Base-by-base conservation (phyloP, 2,113 vertebrate species). In the Calyptomena viridis region DNA sequence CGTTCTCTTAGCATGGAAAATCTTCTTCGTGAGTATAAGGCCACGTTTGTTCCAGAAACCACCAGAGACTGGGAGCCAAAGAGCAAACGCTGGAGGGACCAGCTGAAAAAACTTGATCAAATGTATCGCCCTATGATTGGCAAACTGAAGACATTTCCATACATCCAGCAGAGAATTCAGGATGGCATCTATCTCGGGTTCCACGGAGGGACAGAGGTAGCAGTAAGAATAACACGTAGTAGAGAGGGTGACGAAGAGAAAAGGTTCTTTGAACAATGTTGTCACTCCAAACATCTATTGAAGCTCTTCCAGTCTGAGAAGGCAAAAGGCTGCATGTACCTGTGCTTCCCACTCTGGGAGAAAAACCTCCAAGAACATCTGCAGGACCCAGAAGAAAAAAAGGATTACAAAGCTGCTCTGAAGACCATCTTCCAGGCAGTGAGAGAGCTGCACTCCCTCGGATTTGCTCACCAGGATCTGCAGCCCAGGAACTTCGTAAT, bases 321-420 rank as follows among this genome's bases (percentile, higher is more conserved):
- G 12, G 2, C 42, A 27, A 53, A 35, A 13, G 52, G 12, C 50
- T 95, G 53, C 37, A 9, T 95, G 31, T 97, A 98, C 7, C 77
- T 98, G 88, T 98, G 98, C 44, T 91, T 98, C 19, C 58, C 96
- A 5, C 97, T 98, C 55, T 98, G 97, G 62, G 98, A 98, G 85
- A 84, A 50, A 60, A 98, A 95, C 14, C 96, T 98, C 59, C 88
- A 97, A 77, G 91, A 97, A 12, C 30, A 89, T 42, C 87, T 98
- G 62, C 55, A 55, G 9, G 67, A 66, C 9, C 16, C 52, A 44
- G 80, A 64, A 58, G n/a, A 56, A 1, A 18, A 9, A 56, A 44
- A 55, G 35, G 85, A 94, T 75, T 83, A 82, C 63, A 95, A 87
- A 47, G 46, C 18, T 20, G 56, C 84, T 79, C 81, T 98, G 27